phyloP scores from a whole-genome alignment of 2,888 invertebrate species.

The Coenonympha arcania region DNA sequence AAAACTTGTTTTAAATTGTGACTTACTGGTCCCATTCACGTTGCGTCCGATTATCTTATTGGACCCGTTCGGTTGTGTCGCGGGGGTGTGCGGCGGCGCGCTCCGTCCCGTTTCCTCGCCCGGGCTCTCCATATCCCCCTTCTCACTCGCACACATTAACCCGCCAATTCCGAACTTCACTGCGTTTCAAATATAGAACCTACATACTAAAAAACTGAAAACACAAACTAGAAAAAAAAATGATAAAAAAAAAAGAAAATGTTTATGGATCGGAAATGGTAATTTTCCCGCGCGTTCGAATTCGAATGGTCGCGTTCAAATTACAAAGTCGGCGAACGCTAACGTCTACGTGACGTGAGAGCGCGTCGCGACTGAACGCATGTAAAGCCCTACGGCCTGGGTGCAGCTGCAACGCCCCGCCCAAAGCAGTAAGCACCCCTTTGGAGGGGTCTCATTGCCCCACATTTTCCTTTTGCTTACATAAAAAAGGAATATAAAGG shows the following conservation, averaged over 20 bases:
- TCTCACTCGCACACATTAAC: slow-evolving; percentile 70
- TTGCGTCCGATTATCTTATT: slow-evolving; percentile 78
- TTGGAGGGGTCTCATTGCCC: slow-evolving; percentile 44
- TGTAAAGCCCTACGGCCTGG: slow-evolving; percentile 51
- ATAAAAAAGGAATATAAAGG: slow-evolving; percentile 57
- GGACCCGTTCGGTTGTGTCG: slow-evolving; percentile 70
- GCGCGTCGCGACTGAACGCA: slow-evolving; percentile 60
- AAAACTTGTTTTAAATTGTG: slow-evolving; percentile 37
- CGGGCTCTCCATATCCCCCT: slow-evolving; percentile 66
- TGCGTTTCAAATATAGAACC: slow-evolving; percentile 37
- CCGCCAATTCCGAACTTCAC: slow-evolving; percentile 63
- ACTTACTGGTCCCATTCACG: slow-evolving; percentile 78
- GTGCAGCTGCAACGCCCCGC: slow-evolving; percentile 68
- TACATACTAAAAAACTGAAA: slow-evolving; percentile 26
- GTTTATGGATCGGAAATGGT: slow-evolving; percentile 11
- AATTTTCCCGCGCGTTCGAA: slow-evolving; percentile 38
- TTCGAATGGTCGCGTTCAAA: slow-evolving; percentile 34
- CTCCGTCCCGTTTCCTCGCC: slow-evolving; percentile 68
- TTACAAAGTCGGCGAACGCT: slow-evolving; percentile 23
- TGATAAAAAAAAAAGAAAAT: slow-evolving; percentile 19
- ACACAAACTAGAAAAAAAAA: slow-evolving; percentile 23
- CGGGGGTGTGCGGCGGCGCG: slow-evolving; percentile 60
- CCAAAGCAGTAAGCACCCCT: slow-evolving; percentile 63
- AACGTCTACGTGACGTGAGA: too few relatives aligned
- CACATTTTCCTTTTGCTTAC: slow-evolving; percentile 58